These are phyloP conservation scores for Electrophaes corylata DNA, from an alignment of 2,888 invertebrate genomes.

Conservation along the genomic window DNA sequence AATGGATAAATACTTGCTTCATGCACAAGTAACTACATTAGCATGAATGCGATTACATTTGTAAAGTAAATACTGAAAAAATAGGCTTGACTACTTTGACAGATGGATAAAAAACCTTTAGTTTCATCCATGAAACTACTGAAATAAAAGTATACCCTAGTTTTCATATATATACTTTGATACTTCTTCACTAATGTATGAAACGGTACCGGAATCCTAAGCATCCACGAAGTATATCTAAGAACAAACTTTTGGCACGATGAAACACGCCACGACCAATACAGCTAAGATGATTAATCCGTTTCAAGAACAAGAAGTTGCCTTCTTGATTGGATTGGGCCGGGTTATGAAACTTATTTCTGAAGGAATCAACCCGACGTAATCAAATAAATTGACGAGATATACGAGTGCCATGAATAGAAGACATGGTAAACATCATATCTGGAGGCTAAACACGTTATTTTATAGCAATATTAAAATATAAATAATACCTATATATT, in stretches of 20 bases:
- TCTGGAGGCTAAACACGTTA: too few relatives aligned
- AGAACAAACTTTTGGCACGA: slow-evolving; percentile 16
- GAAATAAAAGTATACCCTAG: not conserved
- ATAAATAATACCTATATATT: too few relatives aligned
- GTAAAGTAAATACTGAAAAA: too few relatives aligned
- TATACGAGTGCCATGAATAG: not conserved
- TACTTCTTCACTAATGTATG: slow-evolving; percentile 9
- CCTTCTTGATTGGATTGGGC: slow-evolving; percentile 20
- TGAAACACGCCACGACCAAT: slow-evolving; percentile 16
- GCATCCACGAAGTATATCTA: slow-evolving; percentile 10
- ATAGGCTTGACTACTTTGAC: too few relatives aligned
- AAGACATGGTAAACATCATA: too few relatives aligned
- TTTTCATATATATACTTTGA: not conserved
- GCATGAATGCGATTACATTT: too few relatives aligned
- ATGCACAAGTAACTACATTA: too few relatives aligned
- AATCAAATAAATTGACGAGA: not conserved
- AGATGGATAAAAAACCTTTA: not conserved
- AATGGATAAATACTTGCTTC: too few relatives aligned
- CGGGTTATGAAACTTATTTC: slow-evolving; percentile 16
- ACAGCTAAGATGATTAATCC: slow-evolving; percentile 20
- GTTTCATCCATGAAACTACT: not conserved
- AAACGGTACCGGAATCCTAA: slow-evolving; percentile 7
- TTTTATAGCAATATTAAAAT: too few relatives aligned
- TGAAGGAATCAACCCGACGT: slow-evolving; percentile 3
- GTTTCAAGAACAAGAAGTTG: slow-evolving; percentile 20